Percentiles rank a stretch among this genome's conserved stretches.
These are phyloP conservation scores for Thysanoteuthis rhombus DNA, from an alignment of 2,888 invertebrate species.

Conservation along the genomic window DNA sequence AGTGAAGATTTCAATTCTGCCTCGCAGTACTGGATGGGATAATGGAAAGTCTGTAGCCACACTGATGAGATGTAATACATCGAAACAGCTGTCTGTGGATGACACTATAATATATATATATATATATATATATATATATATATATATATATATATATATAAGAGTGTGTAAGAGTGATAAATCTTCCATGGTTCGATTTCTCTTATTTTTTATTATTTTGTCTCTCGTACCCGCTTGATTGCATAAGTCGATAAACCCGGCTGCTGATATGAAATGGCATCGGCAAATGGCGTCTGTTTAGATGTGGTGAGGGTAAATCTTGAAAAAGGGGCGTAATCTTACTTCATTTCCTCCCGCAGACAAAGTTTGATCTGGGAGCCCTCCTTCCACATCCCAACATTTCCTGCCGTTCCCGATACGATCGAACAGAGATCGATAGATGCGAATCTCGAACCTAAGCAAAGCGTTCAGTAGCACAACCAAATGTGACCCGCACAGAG, in stretches of 20 bases:
- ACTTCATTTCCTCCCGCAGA: background rate
- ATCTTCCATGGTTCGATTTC: background rate
- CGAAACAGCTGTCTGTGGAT: too few relatives aligned
- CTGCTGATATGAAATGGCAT: background rate
- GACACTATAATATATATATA: too few relatives aligned
- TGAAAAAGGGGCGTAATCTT: background rate
- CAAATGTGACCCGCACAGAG: background rate
- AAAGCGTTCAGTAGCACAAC: background rate
- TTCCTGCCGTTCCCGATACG: background rate
- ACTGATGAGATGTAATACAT: too few relatives aligned
- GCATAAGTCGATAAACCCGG: background rate
- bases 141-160: too few relatives aligned
- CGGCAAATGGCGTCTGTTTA: background rate
- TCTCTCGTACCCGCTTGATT: background rate
- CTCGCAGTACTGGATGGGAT: too few relatives aligned
- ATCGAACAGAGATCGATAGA: background rate
- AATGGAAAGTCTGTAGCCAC: too few relatives aligned
- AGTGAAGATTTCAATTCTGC: too few relatives aligned
- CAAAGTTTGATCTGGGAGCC: background rate
- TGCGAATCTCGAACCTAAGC: background rate
- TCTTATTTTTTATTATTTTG: background rate
- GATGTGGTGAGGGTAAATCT: background rate
- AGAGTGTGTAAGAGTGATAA: too few relatives aligned
- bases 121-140: too few relatives aligned
- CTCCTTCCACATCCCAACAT: background rate